Conservation (phyloP, 2,888 invertebrate species). For the Aphidius colemani region DNA sequence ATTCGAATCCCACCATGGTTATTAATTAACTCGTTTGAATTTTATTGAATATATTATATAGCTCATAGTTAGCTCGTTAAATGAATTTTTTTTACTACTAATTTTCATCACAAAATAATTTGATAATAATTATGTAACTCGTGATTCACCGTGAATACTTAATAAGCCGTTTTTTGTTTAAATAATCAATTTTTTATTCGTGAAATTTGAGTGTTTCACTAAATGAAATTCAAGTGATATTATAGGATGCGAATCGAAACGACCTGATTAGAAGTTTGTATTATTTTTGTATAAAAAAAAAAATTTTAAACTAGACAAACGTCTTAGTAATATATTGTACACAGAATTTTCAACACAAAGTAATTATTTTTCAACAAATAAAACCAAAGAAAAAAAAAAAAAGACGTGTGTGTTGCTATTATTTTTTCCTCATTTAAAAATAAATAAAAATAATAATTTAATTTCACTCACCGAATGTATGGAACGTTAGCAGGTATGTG, state of each 20-base stretch:
- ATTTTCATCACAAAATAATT: too few species aligned
- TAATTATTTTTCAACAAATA: constrained; percentile 44
- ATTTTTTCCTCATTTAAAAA: background rate
- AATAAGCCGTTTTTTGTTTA: background rate
- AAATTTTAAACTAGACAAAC: background rate
- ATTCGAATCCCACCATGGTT: constrained; percentile 31
- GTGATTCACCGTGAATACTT: background rate
- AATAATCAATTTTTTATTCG: background rate
- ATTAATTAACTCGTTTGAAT: constrained; percentile 4
- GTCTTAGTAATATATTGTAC: background rate
- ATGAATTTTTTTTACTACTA: too few species aligned
- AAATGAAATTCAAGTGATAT: background rate
- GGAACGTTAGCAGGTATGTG: constrained; percentile 90
- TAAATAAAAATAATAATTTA: background rate
- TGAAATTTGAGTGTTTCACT: background rate
- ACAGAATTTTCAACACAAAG: too few species aligned
- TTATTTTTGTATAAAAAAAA: constrained; percentile 14
- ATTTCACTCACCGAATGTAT: constrained; percentile 78
- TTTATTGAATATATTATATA: too few species aligned
- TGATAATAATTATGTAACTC: background rate
- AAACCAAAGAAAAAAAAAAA: constrained; percentile 53
- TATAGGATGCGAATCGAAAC: background rate
- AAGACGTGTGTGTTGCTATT: background rate
- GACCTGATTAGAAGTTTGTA: constrained; percentile 6
- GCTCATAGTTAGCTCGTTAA: too few species aligned